Base-by-base conservation (phyloP, 2,888 invertebrate genomes). In the Peribatodes rhomboidaria region DNA sequence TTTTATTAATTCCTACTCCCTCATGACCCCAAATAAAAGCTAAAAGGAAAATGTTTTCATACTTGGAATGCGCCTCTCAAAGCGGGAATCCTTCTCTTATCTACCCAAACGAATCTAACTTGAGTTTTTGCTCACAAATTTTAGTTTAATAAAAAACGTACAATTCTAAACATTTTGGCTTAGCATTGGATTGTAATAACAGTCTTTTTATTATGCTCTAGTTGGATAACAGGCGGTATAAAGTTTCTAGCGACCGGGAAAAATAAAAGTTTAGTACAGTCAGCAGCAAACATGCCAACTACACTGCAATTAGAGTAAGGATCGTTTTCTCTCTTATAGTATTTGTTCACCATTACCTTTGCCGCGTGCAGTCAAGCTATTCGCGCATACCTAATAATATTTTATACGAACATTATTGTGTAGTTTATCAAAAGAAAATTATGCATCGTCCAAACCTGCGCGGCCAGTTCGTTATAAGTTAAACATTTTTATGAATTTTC, bases 1-100 rank as follows among this genome's bases (percentile, higher is more conserved):
- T 89, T 86, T 89, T 85, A 89, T 89, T 88, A 89, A 88, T 89
- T 87, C 79, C 75, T 77, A 76, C 81, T 82, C 80, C 79, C 79
- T 73, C 71, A 71, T 71, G 71, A 75, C 72, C 70, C 76, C 74
- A 78, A 87, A 85, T 85, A 85, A 85, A 85, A 82, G 78, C 80
- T 80, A 69, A 78, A 78, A 81, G 74, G 76, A 79, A 83, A 83
- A 81, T 84, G 79, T 81, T 83, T 80, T 82, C 77, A 80, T 81
- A 69, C 72, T 71, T 69, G 66, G 70, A 69, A 68, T 67, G 67
- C 50, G 66, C 39, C 62, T 64, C 65, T 71, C 69, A 68, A 69
- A 69, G 68, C 62, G 62, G 68, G 62, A 61, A 71, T 66, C 67
- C 61, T 66, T 62, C 61, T 57, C 64, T 68, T 69, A 71, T 71